Evolutionary conservation across 2,888 invertebrate species (phyloP), one percentile per base, ranked within the genome.

Genomic region (Epinotia nisella): DNA sequence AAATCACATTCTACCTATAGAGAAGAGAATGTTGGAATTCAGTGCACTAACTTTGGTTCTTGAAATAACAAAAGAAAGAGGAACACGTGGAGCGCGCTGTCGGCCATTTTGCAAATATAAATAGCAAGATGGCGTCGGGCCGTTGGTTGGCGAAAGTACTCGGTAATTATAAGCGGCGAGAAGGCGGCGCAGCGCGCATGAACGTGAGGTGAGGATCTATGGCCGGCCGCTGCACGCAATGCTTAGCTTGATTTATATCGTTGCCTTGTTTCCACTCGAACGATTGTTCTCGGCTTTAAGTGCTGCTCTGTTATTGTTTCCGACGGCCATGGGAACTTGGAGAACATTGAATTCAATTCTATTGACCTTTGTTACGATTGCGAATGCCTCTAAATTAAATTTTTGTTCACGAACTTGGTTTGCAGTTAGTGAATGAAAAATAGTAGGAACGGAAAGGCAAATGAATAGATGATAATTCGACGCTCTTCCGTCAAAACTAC

Each of bases 71-170:
- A 87, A 90, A 88, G 86, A 87, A 87, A 89, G 87, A 87, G 83
- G 84, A 90, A 87, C 91, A 90, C 88, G 89, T 90, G 88, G 84
- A 88, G 86, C 80, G 82, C 80, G 77, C 81, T 78, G 87, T 85
- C 90, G 87, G 92, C 93, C 92, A 92, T 93, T 91, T 93, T 92
- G 92, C 89, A 87, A 75, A 87, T 90, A 90, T 91, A 91, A 92
- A 92, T 91, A 90, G 90, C 91, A 92, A 93, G 88, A 93, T 93
- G 93, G 93, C 92, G 91, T 84, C 85, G 84, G 81, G 83, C 87
- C 83, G 88, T 85, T 84, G 85, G 89, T 86, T 88, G 92, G 93
- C 91, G 92, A 93, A 93, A 93, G 93, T 93, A 90, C 88, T 91
- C 81, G 81, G 91, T 91, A 92, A 92, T 93, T 92, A 93, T 91